Evolutionary conservation across 2,797 vertebrate species (phyloP), one percentile per base, ranked within the genome.

Genomic region (Melanogrammus aeglefinus): DNA sequence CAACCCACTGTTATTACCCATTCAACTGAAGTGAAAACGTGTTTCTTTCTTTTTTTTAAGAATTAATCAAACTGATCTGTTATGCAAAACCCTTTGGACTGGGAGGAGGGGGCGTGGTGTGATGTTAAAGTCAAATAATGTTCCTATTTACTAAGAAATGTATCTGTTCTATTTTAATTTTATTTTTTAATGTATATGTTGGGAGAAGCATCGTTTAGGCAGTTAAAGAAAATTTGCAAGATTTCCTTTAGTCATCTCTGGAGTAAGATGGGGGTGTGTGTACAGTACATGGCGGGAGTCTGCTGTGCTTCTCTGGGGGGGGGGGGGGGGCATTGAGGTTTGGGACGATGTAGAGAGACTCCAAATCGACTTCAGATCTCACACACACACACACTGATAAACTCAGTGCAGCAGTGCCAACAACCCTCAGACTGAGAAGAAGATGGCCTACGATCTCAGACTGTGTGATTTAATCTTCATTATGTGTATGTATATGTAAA

Each of bases 401-500:
- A 79, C 78, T 78, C 10, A 38, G 63, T 66, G 35, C 71, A 35
- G 69, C 21, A n/a, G 73, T 69, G 63, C 63, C 63, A 69, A 69
- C 63, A 69, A 69, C 63, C 24, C 24, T 24, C 63, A 69, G 63
- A 69, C 63, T 69, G 63, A 74, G 78, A 81, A 69, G 84, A 78
- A 69, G 84, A 79, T 70, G 81, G 74, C 72, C 82, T 89, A 80
- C 85, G 82, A 88, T 87, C 84, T 86, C 90, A 85, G 86, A 88
- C 77, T 75, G 78, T 87, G 83, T 91, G 81, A 84, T 87, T 69
- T 90, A 91, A 77, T 92, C 79, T 82, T 91, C 84, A 84, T 90
- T 86, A 85, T 72, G 83, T 90, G 86, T 93, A 90, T n/a, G 33
- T 93, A 87, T 91, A 85, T 88, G 91, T 92, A 91, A 92, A 91